Evolutionary conservation across 2,113 vertebrate genomes (phyloP), one percentile per base, ranked within the genome.

Genomic region (Pachypanchax playfairii): DNA sequence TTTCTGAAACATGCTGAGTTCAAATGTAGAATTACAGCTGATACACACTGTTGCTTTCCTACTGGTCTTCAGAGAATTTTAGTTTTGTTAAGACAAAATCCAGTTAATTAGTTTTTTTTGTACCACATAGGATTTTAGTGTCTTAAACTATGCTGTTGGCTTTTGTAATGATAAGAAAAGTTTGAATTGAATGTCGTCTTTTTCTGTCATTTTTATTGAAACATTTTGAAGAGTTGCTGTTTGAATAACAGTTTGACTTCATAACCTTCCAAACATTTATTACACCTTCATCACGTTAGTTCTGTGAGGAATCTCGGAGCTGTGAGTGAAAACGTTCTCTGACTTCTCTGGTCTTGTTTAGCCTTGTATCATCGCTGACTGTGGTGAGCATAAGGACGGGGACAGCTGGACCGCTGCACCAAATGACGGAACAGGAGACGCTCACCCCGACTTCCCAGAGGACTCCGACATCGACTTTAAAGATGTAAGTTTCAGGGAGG

Each of bases 371-470:
- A 94, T 98, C 14, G 90, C 91, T 1, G 95, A 98, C 53, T 98
- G 96, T 55, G 96, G 97, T 42, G 95, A 96, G 71, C 84, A 96
- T 57, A 94, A 94, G 77, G 92, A 94, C 49, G 94, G 93, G 20
- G 95, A 98, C 74, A 89, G 94, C 0, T 96, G 93, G 93, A 93
- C 93, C 25, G 57, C 86, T 8, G 74, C 84, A 25, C 86, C 91
- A 0, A 82, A 64, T 7, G 97, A 98, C 47, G 94, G 93, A 25
- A 91, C 94, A 54, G 96, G 96, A 17, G 96, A 98, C 68, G 55
- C 68, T 72, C 82, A 97, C 55, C 93, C 96, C 47, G 95, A 98
- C 65, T 98, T 97, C 85, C 96, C 96, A 0, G 96, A 98, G 75
- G 97, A 98, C 77, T 91, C 94, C 0, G 94, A 98, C 42, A 31